Percentiles rank a stretch among this genome's conserved stretches.
Conservation (phyloP, 1,140 invertebrate genomes). For the Hirudo medicinalis region DNA sequence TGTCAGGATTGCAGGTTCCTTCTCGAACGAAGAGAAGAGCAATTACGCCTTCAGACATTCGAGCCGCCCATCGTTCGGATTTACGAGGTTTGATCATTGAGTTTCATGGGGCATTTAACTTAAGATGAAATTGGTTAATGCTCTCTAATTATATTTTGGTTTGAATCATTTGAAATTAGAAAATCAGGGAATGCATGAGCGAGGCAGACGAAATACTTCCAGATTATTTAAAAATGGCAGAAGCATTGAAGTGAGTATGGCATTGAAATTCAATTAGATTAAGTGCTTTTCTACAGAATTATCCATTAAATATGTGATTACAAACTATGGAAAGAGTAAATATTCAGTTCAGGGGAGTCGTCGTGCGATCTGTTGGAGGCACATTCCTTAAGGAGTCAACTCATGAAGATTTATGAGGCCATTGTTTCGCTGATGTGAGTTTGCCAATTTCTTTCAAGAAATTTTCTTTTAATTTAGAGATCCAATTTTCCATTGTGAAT, state of each 20-base stretch:
- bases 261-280: too few species aligned
- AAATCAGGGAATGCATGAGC: conserved; percentile 58
- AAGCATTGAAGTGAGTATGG: conserved; percentile 47
- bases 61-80: conserved; percentile 65
- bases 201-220: conserved; percentile 61
- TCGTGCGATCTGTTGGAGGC: conserved; percentile 70
- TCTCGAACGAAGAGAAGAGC: conserved; percentile 62
- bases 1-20: conserved; percentile 68
- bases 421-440: conserved; percentile 41
- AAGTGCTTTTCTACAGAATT: too few species aligned
- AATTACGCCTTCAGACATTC: conserved; percentile 62
- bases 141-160: background rate
- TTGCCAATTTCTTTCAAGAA: conserved; percentile 17
- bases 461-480: conserved; percentile 5
- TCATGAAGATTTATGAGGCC: conserved; percentile 70
- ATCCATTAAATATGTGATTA: too few species aligned
- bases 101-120: background rate
- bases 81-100: conserved; percentile 52
- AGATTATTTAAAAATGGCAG: conserved; percentile 71
- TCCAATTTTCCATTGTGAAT: too few species aligned
- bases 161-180: conserved; percentile 28
- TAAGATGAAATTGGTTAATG: background rate
- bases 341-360: conserved; percentile 64
- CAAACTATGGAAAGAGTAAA: too few species aligned
- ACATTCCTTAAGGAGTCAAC: conserved; percentile 61